Evolutionary conservation across 2,797 vertebrate species (phyloP), one percentile per base, ranked within the genome.

Genomic region (Paratrypauchen microcephalus): DNA sequence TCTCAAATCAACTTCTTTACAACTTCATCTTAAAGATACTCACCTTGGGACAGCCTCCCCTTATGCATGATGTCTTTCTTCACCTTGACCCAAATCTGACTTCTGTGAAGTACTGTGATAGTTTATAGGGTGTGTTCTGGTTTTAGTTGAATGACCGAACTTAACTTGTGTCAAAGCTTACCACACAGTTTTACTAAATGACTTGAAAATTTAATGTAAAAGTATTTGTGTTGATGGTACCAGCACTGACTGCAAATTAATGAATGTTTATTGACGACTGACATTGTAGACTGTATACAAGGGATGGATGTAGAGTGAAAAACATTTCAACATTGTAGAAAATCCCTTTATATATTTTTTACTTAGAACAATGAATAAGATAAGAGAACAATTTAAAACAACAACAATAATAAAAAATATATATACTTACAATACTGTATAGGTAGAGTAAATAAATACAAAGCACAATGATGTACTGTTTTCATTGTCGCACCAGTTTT

Each of bases 71-170:
- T 69, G 54, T 84, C 78, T 75, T 77, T 74, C 71, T 76, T 61
- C 69, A 15, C 21, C 63, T 52, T 81, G 71, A 80, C 77, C 78
- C 76, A 81, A 86, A 83, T 87, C 79, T 87, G 87, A 91, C 91
- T 91, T 91, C 89, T 89, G 82, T 92, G 91, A 92, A 92, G 91
- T 91, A 88, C 64, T 77, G 76, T 71, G 54, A 73, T 68, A 76
- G 78, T 75, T 47, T 54, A 71, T 79, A 28, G 79, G 83, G 75
- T 77, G 74, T 39, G 28, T 23, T 56, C 50, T 15, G 36, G 50
- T 32, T 56, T 54, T 55, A 55, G 65, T 18, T 21, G 12, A 9
- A 66, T 41, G 30, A 16, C n/a, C 21, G 3, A 28, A 65, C 61
- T 65, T 66, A 56, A 8, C 32, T 56, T 32, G 56, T 70, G 57